These are phyloP conservation scores for Pyrgilauda ruficollis DNA, from an alignment of 2,113 vertebrate species.

Conservation along the genomic window DNA sequence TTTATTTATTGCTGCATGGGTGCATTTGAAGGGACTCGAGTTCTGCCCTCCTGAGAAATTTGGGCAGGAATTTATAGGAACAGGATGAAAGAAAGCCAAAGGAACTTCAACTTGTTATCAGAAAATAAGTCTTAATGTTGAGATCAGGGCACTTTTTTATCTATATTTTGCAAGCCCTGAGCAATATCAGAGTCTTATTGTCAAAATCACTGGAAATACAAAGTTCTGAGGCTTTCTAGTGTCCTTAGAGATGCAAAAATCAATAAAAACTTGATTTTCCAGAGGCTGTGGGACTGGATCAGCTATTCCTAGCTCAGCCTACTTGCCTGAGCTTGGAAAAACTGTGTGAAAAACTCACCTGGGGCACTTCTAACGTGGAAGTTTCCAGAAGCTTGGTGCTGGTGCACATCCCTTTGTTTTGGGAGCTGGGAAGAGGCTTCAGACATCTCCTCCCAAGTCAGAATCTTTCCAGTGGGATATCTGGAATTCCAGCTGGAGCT, in stretches of 20 bases:
- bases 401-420: neutral
- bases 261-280: neutral
- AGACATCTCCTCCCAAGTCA: neutral
- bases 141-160: neutral
- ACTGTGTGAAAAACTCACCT: neutral
- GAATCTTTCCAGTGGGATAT: neutral
- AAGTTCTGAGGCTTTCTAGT: neutral
- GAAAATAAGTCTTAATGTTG: neutral
- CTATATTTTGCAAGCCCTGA: neutral
- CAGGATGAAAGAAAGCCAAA: neutral
- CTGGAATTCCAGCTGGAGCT: neutral
- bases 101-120: neutral
- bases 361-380: neutral
- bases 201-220: neutral
- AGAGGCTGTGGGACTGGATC: neutral
- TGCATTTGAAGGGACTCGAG: neutral
- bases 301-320: neutral
- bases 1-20: slow-evolving; percentile 32
- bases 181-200: neutral
- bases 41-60: slow-evolving; percentile 8
- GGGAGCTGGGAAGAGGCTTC: neutral
- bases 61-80: neutral
- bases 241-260: neutral
- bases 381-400: neutral
- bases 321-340: neutral